phyloP scores from a whole-genome alignment of 2,888 invertebrate genomes.

The Yponomeuta evonymella region DNA sequence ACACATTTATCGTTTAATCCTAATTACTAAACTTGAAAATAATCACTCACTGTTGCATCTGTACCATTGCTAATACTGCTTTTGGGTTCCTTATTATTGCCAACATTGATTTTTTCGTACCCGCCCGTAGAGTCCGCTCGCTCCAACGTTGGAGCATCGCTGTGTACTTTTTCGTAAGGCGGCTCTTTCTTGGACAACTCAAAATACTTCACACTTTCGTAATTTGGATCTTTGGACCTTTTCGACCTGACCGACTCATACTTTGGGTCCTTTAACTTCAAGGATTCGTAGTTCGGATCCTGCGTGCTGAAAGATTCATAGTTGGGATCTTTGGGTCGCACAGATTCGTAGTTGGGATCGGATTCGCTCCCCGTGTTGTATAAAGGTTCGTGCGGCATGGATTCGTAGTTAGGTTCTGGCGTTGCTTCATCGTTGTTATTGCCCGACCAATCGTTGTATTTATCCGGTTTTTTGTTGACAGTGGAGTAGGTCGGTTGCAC shows the following conservation, averaged over 20 bases:
- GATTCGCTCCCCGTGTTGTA: constrained; percentile 84
- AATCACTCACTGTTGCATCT: constrained; percentile 55
- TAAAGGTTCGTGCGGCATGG: constrained; percentile 79
- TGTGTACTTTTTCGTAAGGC: constrained; percentile 79
- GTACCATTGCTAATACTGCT: constrained; percentile 63
- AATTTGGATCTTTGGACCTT: constrained; percentile 81
- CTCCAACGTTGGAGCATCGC: constrained; percentile 38
- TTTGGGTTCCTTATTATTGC: constrained; percentile 45
- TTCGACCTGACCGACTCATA: constrained; percentile 76
- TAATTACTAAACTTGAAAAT: constrained; percentile 60
- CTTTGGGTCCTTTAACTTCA: constrained; percentile 68
- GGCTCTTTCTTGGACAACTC: constrained; percentile 77
- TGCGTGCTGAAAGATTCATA: constrained; percentile 82
- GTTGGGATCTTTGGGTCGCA: constrained; percentile 79
- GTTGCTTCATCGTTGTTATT: constrained; percentile 72
- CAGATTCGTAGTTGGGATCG: constrained; percentile 83
- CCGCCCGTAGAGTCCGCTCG: constrained; percentile 62
- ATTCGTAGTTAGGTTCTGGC: constrained; percentile 85
- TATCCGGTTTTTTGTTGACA: constrained; percentile 69
- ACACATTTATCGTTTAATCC: constrained; percentile 21
- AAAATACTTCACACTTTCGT: constrained; percentile 87
- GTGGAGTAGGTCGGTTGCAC: constrained; percentile 72
- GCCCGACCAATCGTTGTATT: constrained; percentile 71
- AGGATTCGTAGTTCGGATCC: constrained; percentile 82
- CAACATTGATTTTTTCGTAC: constrained; percentile 61